Evolutionary conservation across 2,888 invertebrate genomes (phyloP).

Genomic region (Euproctis similis): DNA sequence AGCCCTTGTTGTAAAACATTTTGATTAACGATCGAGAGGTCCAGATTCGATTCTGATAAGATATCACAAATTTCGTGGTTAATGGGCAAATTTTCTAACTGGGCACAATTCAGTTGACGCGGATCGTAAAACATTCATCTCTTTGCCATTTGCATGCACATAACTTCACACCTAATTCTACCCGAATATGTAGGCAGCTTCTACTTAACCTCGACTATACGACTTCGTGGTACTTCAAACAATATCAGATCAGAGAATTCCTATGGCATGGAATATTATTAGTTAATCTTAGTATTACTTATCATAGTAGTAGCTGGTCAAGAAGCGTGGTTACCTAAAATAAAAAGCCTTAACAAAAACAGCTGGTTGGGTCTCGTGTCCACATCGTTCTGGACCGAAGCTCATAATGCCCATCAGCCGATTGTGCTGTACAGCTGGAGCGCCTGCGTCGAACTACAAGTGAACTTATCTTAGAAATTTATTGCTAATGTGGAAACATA

Average conservation of each 20-base stretch:
- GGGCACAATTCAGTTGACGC: no score
- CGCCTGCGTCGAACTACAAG: conserved; percentile 62
- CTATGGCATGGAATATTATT: background rate
- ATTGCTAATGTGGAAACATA: background rate
- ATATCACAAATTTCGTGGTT: no score
- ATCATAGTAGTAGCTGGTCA: background rate
- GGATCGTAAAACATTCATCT: no score
- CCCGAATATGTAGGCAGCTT: no score
- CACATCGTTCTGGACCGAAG: conserved; percentile 64
- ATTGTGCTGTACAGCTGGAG: conserved; percentile 60
- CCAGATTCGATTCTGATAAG: no score
- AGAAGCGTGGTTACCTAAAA: conserved; percentile 54
- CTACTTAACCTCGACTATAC: no score
- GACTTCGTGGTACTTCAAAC: no score
- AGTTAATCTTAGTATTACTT: background rate
- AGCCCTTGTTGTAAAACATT: no score
- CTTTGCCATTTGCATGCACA: no score
- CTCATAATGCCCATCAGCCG: conserved; percentile 63
- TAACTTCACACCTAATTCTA: no score
- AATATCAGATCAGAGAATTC: background rate
- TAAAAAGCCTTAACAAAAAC: conserved; percentile 66
- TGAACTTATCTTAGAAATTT: conserved; percentile 5
- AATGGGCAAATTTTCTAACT: no score
- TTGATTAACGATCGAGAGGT: no score
- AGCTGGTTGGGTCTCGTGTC: conserved; percentile 55